Percentiles rank a stretch among this genome's conserved stretches.
These are phyloP conservation scores for Oreochromis spilurus DNA, from an alignment of 2,113 vertebrate genomes.

Conservation along the genomic window DNA sequence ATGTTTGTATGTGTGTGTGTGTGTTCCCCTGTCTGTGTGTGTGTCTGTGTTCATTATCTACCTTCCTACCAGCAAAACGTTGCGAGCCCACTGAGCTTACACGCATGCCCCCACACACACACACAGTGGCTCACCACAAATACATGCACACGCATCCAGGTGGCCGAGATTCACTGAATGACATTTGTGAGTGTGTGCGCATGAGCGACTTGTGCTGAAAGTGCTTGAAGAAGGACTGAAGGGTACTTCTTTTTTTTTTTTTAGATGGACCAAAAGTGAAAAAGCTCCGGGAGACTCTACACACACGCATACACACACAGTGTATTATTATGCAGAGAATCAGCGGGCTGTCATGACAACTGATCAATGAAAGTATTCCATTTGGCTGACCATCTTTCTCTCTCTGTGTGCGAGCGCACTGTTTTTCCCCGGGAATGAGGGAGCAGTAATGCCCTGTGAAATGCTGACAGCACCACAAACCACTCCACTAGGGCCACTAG, in stretches of 20 bases:
- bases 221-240: neutral
- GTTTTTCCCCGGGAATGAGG: conserved; percentile 37
- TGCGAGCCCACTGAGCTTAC: conserved; percentile 46
- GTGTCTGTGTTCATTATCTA: conserved; percentile 55
- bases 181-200: conserved; percentile 18
- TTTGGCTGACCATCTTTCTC: conserved; percentile 53
- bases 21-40: neutral
- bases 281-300: conserved; percentile 11
- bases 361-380: conserved; percentile 68
- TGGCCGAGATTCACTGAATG: neutral
- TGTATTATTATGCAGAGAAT: conserved; percentile 54
- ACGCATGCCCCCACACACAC: neutral
- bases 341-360: conserved; percentile 60
- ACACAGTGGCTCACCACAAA: neutral
- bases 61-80: conserved; percentile 48
- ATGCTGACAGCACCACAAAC: conserved; percentile 56
- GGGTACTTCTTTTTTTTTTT: neutral
- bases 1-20: conserved; percentile 5
- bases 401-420: conserved; percentile 6
- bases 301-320: neutral
- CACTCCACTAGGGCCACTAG: conserved; percentile 35
- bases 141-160: neutral
- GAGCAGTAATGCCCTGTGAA: conserved; percentile 46
- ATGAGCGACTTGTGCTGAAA: conserved; percentile 9
- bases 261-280: conserved; percentile 16